Evolutionary conservation across 2,888 invertebrate species (phyloP), one percentile per base, ranked within the genome.

Genomic region (Drosophila lacicola): DNA sequence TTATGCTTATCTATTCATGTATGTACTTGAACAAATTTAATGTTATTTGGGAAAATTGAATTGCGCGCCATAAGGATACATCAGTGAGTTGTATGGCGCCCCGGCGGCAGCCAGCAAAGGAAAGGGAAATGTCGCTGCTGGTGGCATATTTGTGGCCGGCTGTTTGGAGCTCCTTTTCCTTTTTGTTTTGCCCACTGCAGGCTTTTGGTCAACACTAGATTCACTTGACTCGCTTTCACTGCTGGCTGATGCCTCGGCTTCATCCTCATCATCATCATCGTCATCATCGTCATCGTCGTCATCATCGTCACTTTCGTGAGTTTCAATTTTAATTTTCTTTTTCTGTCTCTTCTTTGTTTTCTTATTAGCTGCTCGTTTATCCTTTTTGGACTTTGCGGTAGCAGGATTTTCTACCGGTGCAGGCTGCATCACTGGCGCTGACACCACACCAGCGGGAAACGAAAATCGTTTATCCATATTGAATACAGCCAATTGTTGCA

Each of bases 401-500:
- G 49, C 4, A 13, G 60, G 6, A 49, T 41, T 14, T 3, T 41
- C 14, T 10, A 19, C n/a, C 13, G 64, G 13, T 0, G 25, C 14
- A n/a, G 41, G 4, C 17, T 50, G 14, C 4, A 8, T 25, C 4
- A 51, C 13, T 36, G 71, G 17, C 9, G 47, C 17, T 14, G 63
- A 5, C 3, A 57, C 21, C 3, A 49, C 9, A 10, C 62, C 71
- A 5, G 49, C 64, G 0, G 78, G 76, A 63, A 81, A 68, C 9
- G 46, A 2, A 53, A 81, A 84, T 3, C 72, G 71, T 33, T 78
- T 78, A 0, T 86, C 85, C n/a, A 74, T 69, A 64, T 81, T 78
- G 39, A 81, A 91, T 1, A 63, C 51, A 10, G 75, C 60, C 49
- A 91, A 68, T 60, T 92, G 92, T 21, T 85, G 82, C 88, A 91